These are phyloP conservation scores for Cavia aperea DNA, from an alignment of 2,113 vertebrate genomes.

Conservation along the genomic window DNA sequence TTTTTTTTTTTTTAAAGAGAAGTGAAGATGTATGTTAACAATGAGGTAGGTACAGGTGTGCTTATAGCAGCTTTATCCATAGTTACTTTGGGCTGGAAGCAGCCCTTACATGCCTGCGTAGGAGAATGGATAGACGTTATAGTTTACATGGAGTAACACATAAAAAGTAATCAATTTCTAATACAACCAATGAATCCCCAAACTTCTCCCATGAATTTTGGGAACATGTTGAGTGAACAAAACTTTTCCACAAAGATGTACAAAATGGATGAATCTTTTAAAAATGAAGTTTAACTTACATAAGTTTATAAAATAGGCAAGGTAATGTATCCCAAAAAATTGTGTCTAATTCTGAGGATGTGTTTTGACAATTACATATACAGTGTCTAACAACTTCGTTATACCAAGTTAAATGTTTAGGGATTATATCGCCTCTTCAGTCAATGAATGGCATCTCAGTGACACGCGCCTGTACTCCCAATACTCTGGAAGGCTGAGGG, in stretches of 20 bases:
- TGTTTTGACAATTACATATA: neutral
- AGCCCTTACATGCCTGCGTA: neutral
- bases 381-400: neutral
- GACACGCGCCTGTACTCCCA: neutral
- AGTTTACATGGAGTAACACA: neutral
- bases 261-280: neutral
- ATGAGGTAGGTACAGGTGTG: neutral
- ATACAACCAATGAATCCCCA: neutral
- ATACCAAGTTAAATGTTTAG: neutral
- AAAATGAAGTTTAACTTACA: neutral
- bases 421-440: neutral
- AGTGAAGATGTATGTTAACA: neutral
- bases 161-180: neutral
- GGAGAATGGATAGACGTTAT: neutral
- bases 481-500: neutral
- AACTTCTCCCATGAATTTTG: neutral
- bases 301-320: neutral
- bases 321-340: neutral
- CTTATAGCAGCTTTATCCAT: neutral
- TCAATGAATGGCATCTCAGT: neutral
- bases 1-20: neutral
- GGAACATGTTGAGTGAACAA: neutral
- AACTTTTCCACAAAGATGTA: neutral
- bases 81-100: neutral
- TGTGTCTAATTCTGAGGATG: neutral